phyloP scores from a whole-genome alignment of 2,113 vertebrate genomes.

The Macaca mulatta region DNA sequence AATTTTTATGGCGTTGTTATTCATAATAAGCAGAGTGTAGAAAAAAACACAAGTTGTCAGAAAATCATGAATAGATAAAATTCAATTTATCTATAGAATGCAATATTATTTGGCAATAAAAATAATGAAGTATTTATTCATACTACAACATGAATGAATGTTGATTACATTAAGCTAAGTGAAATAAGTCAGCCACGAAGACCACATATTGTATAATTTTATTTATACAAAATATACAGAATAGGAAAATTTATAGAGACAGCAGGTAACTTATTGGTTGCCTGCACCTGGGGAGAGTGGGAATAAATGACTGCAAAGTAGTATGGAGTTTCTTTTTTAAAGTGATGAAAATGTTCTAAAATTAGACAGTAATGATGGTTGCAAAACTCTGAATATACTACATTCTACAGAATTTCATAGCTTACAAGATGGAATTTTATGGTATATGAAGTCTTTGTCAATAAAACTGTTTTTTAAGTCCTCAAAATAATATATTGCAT shows the following conservation, averaged over 20 bases:
- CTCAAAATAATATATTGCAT: not conserved
- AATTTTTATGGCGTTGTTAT: not conserved
- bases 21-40: not conserved
- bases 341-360: not conserved
- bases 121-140: not conserved
- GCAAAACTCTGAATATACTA: not conserved
- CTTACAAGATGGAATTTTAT: not conserved
- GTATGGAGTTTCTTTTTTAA: not conserved
- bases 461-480: not conserved
- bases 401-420: not conserved
- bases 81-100: not conserved
- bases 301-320: not conserved
- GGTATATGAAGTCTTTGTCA: not conserved
- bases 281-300: not conserved
- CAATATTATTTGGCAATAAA: not conserved
- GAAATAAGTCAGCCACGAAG: not conserved
- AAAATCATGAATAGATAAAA: not conserved
- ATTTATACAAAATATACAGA: not conserved
- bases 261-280: not conserved
- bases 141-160: not conserved
- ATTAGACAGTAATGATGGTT: not conserved
- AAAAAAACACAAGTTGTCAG: not conserved
- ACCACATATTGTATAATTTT: not conserved
- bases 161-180: not conserved
- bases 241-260: not conserved